Base-by-base conservation (phyloP, 2,113 vertebrate genomes). In the Boleophthalmus pectinirostris region DNA sequence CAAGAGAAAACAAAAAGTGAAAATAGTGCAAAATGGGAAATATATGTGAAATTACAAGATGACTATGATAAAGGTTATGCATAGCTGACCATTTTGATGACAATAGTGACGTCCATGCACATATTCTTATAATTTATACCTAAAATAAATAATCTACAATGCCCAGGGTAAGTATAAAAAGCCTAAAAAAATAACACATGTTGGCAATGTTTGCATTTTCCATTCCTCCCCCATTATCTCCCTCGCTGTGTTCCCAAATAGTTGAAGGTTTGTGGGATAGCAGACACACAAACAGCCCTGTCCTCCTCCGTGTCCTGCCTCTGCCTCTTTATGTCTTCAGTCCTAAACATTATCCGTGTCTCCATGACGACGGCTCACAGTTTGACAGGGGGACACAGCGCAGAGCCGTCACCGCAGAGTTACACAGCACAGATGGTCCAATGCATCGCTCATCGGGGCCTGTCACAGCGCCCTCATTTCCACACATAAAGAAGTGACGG, bases 331-430 rank as follows among this genome's bases (percentile, higher is more conserved):
- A 38, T 86, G 84, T 88, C 84, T 88, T 77, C 76, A 69, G 82
- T 89, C 90, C 88, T 89, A 91, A 92, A 92, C 88, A 89, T 90
- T 85, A 89, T 87, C 89, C 85, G 85, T 85, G 73, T 74, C 88
- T 87, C 91, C 91, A 92, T 92, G 89, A 88, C 89, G 85, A 90
- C 89, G 85, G 88, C 89, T 88, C 89, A 83, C 80, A 88, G 88
- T 90, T 87, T 86, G 90, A 86, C 88, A 88, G 38, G 80, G 77
- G 85, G 88, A 89, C 89, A 88, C 90, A 92, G 88, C 87, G 74
- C 85, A 88, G 87, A 82, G 88, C 86, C 75, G 70, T 85, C 87
- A 91, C 87, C 87, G 73, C 88, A 87, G 87, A 85, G 84, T 88
- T 88, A 87, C 89, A 85, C 82, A 87, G 79, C 82, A 88, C 91